A percentile compares a stretch with the other conserved stretches of the same genome.
phyloP scores from a whole-genome alignment of 2,888 invertebrate genomes.

The Parnassius apollo region DNA sequence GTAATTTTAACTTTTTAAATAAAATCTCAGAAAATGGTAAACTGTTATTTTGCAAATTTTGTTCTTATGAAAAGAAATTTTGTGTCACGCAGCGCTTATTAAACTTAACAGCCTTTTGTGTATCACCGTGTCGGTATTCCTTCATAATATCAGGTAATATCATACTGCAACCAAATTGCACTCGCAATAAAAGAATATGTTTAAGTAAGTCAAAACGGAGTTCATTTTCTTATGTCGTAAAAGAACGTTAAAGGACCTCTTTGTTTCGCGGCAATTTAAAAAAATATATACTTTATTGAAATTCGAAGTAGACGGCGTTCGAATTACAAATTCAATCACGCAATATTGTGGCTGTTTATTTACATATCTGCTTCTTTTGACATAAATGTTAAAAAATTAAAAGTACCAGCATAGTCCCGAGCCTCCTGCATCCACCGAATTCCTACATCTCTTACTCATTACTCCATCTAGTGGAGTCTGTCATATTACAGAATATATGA shows the following conservation, averaged over 20 bases:
- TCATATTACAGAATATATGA: too few relatives aligned
- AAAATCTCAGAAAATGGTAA: conserved; percentile 15
- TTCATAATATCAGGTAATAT: conserved; percentile 44
- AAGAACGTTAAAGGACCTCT: conserved; percentile 44
- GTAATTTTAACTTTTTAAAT: not conserved
- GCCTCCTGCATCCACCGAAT: too few relatives aligned
- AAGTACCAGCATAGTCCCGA: not conserved
- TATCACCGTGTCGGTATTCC: conserved; percentile 49
- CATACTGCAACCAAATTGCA: conserved; percentile 51
- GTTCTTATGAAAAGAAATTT: conserved; percentile 19
- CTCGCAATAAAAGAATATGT: conserved; percentile 44
- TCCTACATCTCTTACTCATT: too few relatives aligned
- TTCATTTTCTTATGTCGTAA: conserved; percentile 40
- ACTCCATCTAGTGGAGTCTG: too few relatives aligned
- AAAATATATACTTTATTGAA: conserved; percentile 45
- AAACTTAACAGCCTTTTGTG: conserved; percentile 48
- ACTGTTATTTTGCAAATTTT: conserved; percentile 12
- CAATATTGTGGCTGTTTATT: conserved; percentile 29
- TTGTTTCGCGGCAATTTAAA: conserved; percentile 59
- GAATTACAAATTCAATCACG: conserved; percentile 41
- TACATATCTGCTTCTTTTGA: not conserved
- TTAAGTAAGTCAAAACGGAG: conserved; percentile 54
- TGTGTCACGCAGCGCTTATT: conserved; percentile 42
- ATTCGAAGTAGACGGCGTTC: conserved; percentile 36
- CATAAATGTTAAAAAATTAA: not conserved